phyloP scores from a whole-genome alignment of 37 sponge, comb jelly and placozoan species.

The Ianthella basta region DNA sequence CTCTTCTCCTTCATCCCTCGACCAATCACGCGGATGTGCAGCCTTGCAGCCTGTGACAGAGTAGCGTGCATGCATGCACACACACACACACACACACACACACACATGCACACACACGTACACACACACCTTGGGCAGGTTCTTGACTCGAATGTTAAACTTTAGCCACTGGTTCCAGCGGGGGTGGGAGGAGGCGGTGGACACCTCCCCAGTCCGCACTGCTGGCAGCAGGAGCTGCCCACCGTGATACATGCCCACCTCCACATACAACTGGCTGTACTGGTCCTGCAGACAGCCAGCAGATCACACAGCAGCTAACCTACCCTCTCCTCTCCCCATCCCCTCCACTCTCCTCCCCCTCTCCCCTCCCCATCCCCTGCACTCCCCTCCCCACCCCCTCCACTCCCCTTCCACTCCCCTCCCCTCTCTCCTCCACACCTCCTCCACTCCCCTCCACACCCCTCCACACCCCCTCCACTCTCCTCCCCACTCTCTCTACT shows the following conservation, averaged over 20 bases:
- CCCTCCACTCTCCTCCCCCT: no score
- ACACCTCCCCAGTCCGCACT: conserved; percentile 52
- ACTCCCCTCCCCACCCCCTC: no score
- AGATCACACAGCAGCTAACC: no score
- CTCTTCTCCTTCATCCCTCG: conserved; percentile 50
- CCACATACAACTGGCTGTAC: conserved; percentile 54
- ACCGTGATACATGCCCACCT: conserved; percentile 86
- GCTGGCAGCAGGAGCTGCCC: conserved; percentile 60
- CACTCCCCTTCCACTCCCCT: no score
- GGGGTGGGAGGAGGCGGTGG: conserved; percentile 41
- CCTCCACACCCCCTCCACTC: no score
- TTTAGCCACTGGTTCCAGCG: conserved; percentile 92
- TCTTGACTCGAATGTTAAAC: conserved; percentile 71
- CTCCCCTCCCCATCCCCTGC: no score
- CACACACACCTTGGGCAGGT: conserved; percentile 78
- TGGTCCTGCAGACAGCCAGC: neutral
- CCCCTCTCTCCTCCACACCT: conserved; percentile 25
- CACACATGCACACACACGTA: neutral
- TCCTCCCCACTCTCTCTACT: no score
- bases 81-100: conserved; percentile 18
- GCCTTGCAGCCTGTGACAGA: conserved; percentile 66
- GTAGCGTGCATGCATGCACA: conserved; percentile 5
- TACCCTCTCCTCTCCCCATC: no score
- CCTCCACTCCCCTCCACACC: neutral
- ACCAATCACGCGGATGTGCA: conserved; percentile 64